Evolutionary conservation across 2,888 invertebrate genomes (phyloP), one percentile per base, ranked within the genome.

Genomic region (Synanthedon formicaeformis): DNA sequence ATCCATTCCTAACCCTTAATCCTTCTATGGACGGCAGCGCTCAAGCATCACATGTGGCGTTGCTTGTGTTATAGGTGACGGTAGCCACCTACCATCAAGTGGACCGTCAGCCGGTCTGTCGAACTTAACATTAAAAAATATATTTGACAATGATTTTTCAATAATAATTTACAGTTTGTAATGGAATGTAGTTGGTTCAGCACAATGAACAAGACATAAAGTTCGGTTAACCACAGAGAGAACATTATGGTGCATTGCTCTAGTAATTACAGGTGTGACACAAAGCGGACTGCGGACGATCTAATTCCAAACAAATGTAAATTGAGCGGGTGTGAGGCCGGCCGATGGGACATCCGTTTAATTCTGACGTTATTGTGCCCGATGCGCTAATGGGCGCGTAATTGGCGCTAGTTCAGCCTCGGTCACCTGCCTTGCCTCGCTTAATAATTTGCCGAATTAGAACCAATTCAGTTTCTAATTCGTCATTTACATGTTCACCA

Each of bases 291-390:
- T 58, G 58, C 63, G 59, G 67, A 55, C 60, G 71, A 69, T 76
- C 76, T 78, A 79, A 76, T 78, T 77, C 74, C 76, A 83, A 80
- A 83, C 82, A 82, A 83, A 86, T 82, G 83, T 77, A 82, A 86
- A 84, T 85, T 73, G 72, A 73, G 71, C 71, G 65, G 67, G 69
- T 63, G 66, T 69, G 65, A 70, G 71, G 66, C 68, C 64, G 67
- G 60, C 60, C 67, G 64, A 70, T 65, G 80, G 81, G 77, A 79
- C 81, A 80, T 81, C 81, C 79, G 76, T 71, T 77, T 79, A 83
- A 83, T 80, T 69, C 72, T 67, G 61, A 64, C 66, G 71, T 73
- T 34, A 84, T 84, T 84, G 81, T 84, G 71, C 71, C 71, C 73
- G 62, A 65, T 62, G 69, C 75, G 73, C 75, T 85, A 85, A 85